Conservation (phyloP, 2,113 vertebrate species). For the Prolemur simus region DNA sequence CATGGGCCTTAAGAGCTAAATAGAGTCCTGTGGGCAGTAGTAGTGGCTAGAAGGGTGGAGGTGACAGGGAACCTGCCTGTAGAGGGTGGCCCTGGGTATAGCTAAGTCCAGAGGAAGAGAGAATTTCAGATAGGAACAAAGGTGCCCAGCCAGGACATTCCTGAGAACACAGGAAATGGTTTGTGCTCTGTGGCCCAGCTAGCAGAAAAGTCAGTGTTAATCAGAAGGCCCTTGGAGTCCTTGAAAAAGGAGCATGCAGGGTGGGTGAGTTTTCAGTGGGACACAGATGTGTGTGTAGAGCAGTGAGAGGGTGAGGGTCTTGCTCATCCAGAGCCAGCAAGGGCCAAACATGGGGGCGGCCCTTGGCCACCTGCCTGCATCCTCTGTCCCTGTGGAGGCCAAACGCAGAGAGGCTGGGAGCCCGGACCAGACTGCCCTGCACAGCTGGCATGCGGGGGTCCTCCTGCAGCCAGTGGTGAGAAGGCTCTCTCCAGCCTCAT, state of each 20-base stretch:
- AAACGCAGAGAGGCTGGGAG: neutral
- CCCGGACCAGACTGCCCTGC: neutral
- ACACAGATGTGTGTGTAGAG: fast-evolving
- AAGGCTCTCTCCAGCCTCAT: neutral
- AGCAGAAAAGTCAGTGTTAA: neutral
- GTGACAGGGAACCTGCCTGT: neutral
- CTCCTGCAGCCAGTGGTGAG: neutral
- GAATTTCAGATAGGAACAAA: neutral
- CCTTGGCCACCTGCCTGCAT: no score
- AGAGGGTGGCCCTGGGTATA: neutral
- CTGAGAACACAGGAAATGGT: neutral
- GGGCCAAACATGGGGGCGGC: neutral
- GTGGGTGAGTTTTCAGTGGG: neutral
- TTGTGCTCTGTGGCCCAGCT: neutral
- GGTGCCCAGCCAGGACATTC: neutral
- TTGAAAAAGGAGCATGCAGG: neutral
- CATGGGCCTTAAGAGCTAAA: neutral
- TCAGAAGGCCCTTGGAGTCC: neutral
- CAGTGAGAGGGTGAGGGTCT: no score
- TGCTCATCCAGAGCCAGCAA: neutral
- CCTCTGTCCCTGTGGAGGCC: neutral
- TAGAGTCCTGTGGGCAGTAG: neutral
- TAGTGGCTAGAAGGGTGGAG: neutral
- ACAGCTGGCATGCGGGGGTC: neutral
- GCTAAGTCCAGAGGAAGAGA: neutral